A percentile compares a stretch with the other conserved stretches of the same genome.
Evolutionary conservation across 2,797 vertebrate genomes (phyloP).

Genomic region (Semotilus atromaculatus): DNA sequence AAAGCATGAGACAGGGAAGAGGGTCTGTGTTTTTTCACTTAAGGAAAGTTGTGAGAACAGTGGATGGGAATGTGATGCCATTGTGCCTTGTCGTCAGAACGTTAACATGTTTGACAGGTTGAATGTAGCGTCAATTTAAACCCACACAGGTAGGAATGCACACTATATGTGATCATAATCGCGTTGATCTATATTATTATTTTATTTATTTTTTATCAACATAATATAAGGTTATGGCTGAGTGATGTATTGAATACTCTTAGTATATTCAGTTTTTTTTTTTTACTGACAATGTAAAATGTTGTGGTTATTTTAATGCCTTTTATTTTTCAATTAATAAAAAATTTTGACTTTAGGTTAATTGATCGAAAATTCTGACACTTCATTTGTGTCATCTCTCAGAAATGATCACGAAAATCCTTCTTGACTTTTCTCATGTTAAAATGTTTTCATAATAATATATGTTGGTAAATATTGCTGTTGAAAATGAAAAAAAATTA

Average conservation of each 20-base stretch:
- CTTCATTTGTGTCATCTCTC: neutral
- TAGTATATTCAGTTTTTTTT: neutral
- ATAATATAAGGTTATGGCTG: neutral
- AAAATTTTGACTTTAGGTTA: neutral
- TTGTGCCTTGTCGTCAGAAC: neutral
- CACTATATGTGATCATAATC: neutral
- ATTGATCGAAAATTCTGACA: neutral
- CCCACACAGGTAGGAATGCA: neutral
- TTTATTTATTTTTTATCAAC: neutral
- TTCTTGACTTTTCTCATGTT: neutral
- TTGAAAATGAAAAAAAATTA: too few relatives aligned
- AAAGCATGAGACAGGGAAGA: constrained; percentile 62
- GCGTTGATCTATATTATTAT: neutral
- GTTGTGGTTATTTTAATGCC: neutral
- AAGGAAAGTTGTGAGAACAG: constrained; percentile 5
- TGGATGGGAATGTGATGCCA: constrained; percentile 5
- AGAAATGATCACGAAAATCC: neutral
- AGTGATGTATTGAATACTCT: neutral
- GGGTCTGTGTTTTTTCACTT: constrained; percentile 16
- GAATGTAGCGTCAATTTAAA: neutral
- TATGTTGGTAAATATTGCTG: neutral
- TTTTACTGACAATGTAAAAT: neutral
- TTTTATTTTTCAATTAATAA: neutral
- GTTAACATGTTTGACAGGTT: constrained; percentile 18
- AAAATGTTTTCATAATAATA: neutral